These are phyloP conservation scores for Neodiprion fabricii DNA, from an alignment of 1,140 invertebrate genomes.

Conservation along the genomic window DNA sequence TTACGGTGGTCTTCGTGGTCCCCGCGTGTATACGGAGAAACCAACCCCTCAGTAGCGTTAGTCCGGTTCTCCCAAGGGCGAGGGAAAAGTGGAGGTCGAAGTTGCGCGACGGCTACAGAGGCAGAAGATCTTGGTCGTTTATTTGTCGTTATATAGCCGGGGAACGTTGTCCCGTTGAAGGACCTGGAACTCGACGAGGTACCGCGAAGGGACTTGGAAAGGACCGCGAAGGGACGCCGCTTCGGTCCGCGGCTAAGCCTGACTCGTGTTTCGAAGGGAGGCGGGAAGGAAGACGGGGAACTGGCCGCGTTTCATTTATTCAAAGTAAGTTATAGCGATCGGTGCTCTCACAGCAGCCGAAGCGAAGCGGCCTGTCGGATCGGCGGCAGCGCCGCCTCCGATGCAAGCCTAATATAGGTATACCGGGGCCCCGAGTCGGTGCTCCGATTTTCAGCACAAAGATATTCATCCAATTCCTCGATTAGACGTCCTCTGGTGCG, in stretches of 20 bases:
- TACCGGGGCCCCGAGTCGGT: neutral
- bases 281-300: conserved; percentile 20
- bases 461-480: conserved; percentile 46
- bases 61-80: neutral
- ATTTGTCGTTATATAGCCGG: conserved; percentile 33
- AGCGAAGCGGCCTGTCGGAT: conserved; percentile 35
- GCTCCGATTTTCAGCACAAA: conserved; percentile 41
- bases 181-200: conserved; percentile 24
- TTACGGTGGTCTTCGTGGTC: too few species aligned
- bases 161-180: conserved; percentile 43
- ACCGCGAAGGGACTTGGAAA: neutral
- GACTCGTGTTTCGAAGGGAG: conserved; percentile 35
- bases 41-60: neutral
- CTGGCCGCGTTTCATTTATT: conserved; percentile 46
- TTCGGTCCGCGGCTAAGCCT: conserved; percentile 33
- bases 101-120: conserved; percentile 1
- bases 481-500: conserved; percentile 35
- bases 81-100: neutral
- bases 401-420: neutral
- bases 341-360: conserved; percentile 31
- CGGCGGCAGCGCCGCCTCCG: conserved; percentile 23
- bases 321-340: conserved; percentile 49
- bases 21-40: neutral
- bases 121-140: conserved; percentile 31
- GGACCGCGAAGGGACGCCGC: conserved; percentile 21